Percentiles rank a stretch among this genome's conserved stretches.
Conservation (phyloP, 2,113 vertebrate species). For the Vidua chalybeata region DNA sequence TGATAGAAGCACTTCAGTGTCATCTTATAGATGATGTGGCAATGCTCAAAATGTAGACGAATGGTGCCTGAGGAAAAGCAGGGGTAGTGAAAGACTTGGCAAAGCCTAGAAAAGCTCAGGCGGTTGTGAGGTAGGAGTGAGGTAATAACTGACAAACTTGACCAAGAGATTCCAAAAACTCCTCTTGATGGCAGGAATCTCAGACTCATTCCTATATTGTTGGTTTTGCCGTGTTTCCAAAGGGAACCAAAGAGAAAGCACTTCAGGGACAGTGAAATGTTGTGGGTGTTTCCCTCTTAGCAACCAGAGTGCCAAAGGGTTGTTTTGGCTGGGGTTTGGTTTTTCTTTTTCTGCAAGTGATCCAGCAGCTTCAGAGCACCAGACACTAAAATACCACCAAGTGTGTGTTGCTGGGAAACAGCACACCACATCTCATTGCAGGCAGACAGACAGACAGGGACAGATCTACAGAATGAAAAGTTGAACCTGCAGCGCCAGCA, state of each 20-base stretch:
- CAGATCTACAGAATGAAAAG: background rate
- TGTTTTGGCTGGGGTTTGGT: background rate
- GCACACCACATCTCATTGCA: background rate
- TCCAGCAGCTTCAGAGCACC: background rate
- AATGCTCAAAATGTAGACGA: background rate
- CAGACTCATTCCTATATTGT: background rate
- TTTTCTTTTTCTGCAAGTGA: background rate
- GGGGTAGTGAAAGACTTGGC: background rate
- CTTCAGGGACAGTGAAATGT: background rate
- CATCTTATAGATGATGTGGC: fast-evolving
- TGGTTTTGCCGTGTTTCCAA: background rate
- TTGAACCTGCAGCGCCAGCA: background rate
- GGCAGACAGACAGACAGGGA: background rate
- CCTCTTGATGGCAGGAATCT: background rate
- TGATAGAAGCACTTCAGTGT: fast-evolving
- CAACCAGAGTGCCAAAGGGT: fast-evolving
- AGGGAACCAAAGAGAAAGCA: background rate
- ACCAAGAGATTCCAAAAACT: background rate
- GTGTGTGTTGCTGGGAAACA: background rate
- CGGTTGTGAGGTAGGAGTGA: background rate
- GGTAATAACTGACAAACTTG: background rate
- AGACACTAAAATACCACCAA: background rate
- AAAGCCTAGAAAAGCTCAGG: background rate
- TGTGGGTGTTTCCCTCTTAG: background rate
- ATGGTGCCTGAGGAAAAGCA: background rate